A percentile compares a stretch with the other conserved stretches of the same genome.
Evolutionary conservation across 2,888 invertebrate species (phyloP).

Genomic region (Spisula solida): DNA sequence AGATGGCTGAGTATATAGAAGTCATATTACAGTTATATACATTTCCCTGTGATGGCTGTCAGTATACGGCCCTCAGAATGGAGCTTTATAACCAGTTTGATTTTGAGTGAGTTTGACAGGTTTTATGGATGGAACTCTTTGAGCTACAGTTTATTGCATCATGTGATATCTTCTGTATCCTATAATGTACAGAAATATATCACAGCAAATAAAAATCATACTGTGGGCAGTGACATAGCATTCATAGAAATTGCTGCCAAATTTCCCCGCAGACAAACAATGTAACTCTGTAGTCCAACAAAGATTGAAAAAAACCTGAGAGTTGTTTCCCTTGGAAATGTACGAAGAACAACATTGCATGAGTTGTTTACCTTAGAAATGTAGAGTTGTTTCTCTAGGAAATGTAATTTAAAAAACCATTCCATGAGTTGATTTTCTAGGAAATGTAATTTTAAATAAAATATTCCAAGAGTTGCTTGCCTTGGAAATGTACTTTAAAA

Average conservation of each 20-base stretch:
- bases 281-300: not conserved
- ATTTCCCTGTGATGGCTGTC: not conserved
- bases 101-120: conserved; percentile 38
- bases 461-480: too few relatives aligned
- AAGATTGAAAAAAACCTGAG: not conserved
- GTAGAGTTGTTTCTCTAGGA: too few relatives aligned
- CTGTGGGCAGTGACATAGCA: conserved; percentile 20
- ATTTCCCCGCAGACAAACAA: not conserved
- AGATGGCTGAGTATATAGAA: not conserved
- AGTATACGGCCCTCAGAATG: not conserved
- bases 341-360: not conserved
- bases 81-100: conserved; percentile 35
- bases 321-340: conserved; percentile 3
- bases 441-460: too few relatives aligned
- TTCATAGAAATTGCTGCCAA: conserved; percentile 6
- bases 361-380: too few relatives aligned
- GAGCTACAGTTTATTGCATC: conserved; percentile 39
- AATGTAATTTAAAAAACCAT: too few relatives aligned
- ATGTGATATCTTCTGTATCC: conserved; percentile 32
- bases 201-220: conserved; percentile 29
- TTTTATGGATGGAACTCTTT: conserved; percentile 43
- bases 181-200: conserved; percentile 3
- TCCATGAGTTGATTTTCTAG: too few relatives aligned
- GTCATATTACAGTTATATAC: conserved; percentile 1
- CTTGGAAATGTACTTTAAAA: too few relatives aligned